Conservation (phyloP, 1,140 invertebrate genomes). For the Megathymus violae region DNA sequence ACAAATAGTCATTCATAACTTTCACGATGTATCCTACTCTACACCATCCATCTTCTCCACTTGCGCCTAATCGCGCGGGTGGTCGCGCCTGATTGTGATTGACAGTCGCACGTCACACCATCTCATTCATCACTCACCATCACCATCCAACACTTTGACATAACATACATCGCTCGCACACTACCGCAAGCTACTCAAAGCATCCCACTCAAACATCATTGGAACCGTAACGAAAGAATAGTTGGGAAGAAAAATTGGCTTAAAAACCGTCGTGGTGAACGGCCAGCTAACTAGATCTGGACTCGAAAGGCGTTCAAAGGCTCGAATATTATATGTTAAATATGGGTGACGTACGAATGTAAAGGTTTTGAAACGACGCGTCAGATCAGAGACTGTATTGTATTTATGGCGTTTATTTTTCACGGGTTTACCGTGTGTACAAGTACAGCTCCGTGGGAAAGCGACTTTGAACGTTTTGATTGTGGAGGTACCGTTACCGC, state of each 20-base stretch:
- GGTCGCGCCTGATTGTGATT: conserved; percentile 80
- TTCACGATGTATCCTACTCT: conserved; percentile 44
- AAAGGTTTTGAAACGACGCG: conserved; percentile 44
- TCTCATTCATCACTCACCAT: conserved; percentile 52
- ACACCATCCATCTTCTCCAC: conserved; percentile 41
- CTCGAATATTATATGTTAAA: conserved; percentile 36
- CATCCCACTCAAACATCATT: conserved; percentile 37
- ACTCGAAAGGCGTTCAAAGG: conserved; percentile 43
- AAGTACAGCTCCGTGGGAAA: neutral
- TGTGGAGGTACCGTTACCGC: too few species aligned
- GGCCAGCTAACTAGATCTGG: conserved; percentile 49
- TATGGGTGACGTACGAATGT: conserved; percentile 48
- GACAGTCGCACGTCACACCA: conserved; percentile 71
- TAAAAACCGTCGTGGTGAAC: conserved; percentile 25
- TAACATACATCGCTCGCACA: conserved; percentile 44
- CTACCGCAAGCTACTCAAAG: neutral
- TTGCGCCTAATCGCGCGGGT: conserved; percentile 72
- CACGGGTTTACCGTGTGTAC: too few species aligned
- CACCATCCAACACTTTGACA: conserved; percentile 29
- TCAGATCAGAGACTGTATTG: conserved; percentile 35
- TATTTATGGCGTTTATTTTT: conserved; percentile 17
- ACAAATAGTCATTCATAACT: too few species aligned
- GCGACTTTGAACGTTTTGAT: too few species aligned
- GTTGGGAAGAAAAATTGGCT: neutral
- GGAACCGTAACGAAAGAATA: conserved; percentile 18